Percentiles rank a stretch among this genome's conserved stretches.
Conservation (phyloP, 2,797 vertebrate species). For the Paramormyrops hopkinsi region DNA sequence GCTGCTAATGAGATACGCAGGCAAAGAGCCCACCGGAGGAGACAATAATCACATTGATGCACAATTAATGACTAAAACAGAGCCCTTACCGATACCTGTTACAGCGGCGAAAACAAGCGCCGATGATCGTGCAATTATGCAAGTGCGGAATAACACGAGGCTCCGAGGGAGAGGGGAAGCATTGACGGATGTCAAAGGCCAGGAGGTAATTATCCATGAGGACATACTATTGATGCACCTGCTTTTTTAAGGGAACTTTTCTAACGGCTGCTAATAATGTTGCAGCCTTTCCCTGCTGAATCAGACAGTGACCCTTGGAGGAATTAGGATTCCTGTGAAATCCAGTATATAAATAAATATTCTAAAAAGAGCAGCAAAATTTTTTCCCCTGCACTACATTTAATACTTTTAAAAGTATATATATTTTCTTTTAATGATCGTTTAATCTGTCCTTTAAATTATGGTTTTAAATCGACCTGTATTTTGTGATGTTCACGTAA, state of each 20-base stretch:
- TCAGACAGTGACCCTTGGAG: background rate
- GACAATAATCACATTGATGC: conserved; percentile 39
- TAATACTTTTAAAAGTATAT: background rate
- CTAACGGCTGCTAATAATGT: conserved; percentile 19
- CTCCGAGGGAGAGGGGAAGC: background rate
- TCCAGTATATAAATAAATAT: background rate
- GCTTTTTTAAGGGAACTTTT: conserved; percentile 26
- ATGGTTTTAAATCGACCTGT: background rate
- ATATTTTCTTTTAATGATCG: background rate
- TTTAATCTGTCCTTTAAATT: background rate
- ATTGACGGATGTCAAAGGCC: conserved; percentile 22
- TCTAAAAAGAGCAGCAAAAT: background rate
- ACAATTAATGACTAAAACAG: conserved; percentile 38
- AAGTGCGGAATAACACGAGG: background rate
- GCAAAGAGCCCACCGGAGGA: background rate
- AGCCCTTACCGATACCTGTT: conserved; percentile 22
- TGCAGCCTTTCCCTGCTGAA: conserved; percentile 3
- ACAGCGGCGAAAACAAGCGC: conserved; percentile 13
- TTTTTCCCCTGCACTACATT: background rate
- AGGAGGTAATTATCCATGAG: conserved; percentile 25
- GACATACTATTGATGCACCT: conserved; percentile 22
- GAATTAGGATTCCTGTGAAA: background rate
- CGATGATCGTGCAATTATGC: conserved; percentile 15
- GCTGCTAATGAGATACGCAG: conserved; percentile 38
- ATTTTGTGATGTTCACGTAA: background rate